phyloP scores from a whole-genome alignment of 2,113 vertebrate genomes.

The Martes martes region DNA sequence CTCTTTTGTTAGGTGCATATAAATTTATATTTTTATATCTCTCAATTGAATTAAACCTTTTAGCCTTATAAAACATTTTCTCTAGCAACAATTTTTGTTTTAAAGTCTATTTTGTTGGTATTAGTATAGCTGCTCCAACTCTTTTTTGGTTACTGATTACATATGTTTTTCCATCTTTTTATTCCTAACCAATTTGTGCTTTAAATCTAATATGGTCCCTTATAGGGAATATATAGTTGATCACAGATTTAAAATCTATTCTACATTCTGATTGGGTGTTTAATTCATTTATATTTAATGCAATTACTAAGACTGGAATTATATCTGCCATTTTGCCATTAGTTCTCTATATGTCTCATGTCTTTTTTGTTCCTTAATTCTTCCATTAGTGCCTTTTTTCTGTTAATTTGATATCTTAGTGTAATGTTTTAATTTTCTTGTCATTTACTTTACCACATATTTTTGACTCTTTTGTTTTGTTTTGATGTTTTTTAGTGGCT shows the following conservation, averaged over 20 bases:
- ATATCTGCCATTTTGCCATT: background rate
- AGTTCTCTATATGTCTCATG: background rate
- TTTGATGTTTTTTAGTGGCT: background rate
- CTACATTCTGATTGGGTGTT: background rate
- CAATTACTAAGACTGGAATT: conserved; percentile 13
- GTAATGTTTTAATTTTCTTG: background rate
- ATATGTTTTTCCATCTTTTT: background rate
- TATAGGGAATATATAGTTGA: background rate
- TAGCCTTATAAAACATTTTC: background rate
- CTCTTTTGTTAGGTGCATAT: background rate
- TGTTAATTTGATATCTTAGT: background rate
- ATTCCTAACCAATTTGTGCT: background rate
- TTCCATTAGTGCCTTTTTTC: background rate
- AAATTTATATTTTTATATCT: background rate
- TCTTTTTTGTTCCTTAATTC: background rate
- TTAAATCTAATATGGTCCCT: conserved; percentile 6
- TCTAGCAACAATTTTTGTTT: background rate
- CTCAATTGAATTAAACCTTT: background rate
- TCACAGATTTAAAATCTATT: background rate
- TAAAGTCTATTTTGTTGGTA: background rate
- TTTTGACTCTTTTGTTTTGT: background rate
- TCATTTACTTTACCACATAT: background rate
- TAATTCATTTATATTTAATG: conserved; percentile 1
- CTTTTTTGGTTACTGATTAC: background rate
- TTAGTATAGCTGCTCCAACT: background rate